Evolutionary conservation across 2,797 vertebrate species (phyloP).

Genomic region (Heteromormyrus szaboi): DNA sequence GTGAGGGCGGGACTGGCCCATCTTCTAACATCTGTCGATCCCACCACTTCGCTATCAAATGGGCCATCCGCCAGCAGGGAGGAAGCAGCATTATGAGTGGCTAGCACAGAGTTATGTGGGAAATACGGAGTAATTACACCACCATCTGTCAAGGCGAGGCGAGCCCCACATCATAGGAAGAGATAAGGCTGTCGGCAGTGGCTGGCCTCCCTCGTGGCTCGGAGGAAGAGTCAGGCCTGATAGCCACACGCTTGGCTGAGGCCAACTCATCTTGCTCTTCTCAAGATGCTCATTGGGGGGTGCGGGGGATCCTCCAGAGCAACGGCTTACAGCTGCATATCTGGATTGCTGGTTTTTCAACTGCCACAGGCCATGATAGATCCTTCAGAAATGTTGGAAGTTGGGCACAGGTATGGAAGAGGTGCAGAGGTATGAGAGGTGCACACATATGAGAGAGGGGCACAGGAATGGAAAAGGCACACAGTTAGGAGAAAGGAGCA

Average conservation of each 20-base stretch:
- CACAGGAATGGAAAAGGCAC: neutral
- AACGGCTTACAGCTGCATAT: neutral
- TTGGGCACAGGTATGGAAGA: neutral
- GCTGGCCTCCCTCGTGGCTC: slow-evolving; percentile 42
- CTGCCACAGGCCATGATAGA: neutral
- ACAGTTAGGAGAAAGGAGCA: neutral
- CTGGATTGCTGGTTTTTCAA: neutral
- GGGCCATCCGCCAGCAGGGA: slow-evolving; percentile 56
- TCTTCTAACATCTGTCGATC: slow-evolving; percentile 38
- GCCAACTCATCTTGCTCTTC: neutral
- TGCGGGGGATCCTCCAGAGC: neutral
- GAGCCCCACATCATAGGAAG: slow-evolving; percentile 45
- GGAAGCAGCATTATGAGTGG: slow-evolving; percentile 51
- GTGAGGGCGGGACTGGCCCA: neutral
- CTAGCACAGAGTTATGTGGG: slow-evolving; percentile 56
- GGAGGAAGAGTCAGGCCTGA: neutral
- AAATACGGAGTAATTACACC: slow-evolving; percentile 57
- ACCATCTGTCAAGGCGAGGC: slow-evolving; percentile 52
- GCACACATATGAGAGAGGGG: neutral
- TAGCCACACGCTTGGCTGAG: neutral
- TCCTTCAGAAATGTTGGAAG: neutral
- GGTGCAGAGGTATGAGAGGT: neutral
- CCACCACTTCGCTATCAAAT: slow-evolving; percentile 27
- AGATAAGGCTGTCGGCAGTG: slow-evolving; percentile 60
- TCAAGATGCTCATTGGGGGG: neutral